Conservation (phyloP, 2,797 vertebrate species). For the Acanthiza pusilla region DNA sequence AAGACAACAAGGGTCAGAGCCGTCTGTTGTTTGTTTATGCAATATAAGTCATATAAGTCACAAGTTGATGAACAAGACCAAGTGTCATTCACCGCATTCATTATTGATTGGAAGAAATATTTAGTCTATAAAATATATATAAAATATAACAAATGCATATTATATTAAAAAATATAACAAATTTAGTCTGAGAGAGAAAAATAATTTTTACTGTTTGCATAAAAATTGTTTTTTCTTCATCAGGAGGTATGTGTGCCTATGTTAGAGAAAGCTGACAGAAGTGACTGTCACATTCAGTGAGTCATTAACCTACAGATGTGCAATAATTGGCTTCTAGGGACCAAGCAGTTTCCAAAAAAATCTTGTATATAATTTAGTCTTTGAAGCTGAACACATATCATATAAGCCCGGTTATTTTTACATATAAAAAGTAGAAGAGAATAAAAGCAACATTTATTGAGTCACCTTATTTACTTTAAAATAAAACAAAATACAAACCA, state of each 20-base stretch:
- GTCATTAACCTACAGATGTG: background rate
- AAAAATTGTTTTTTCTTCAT: background rate
- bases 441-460: background rate
- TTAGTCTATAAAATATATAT: background rate
- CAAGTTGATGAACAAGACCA: background rate
- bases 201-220: background rate
- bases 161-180: background rate
- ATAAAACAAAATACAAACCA: background rate
- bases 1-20: background rate
- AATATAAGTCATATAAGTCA: background rate
- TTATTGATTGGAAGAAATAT: background rate
- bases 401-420: background rate
- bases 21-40: background rate
- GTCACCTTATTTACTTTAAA: background rate
- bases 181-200: background rate
- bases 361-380: background rate
- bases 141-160: background rate
- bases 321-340: background rate
- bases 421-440: background rate
- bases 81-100: background rate
- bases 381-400: background rate
- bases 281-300: background rate
- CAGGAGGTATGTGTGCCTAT: background rate
- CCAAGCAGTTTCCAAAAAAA: background rate
- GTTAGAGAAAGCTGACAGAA: background rate